A percentile compares a stretch with the other conserved stretches of the same genome.
These are phyloP conservation scores for Bos indicus DNA, from an alignment of 2,113 vertebrate genomes.

Conservation along the genomic window DNA sequence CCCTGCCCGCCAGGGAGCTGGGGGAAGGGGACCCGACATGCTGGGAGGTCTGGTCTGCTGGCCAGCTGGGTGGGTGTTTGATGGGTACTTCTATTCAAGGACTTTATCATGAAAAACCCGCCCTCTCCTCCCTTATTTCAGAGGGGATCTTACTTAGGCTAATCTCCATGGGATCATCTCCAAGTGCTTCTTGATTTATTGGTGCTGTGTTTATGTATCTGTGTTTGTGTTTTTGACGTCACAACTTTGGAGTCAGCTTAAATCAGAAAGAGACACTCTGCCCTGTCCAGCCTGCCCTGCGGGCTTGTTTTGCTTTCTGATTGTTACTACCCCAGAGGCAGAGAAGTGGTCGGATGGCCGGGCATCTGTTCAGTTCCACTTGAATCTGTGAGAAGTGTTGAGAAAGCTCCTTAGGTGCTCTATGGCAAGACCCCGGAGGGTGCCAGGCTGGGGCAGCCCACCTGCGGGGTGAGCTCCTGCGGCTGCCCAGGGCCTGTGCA, in stretches of 20 bases:
- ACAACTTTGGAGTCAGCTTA: not conserved
- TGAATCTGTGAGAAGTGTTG: not conserved
- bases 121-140: not conserved
- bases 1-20: rapidly evolving
- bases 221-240: not conserved
- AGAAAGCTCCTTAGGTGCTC: not conserved
- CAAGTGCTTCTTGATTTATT: not conserved
- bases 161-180: not conserved
- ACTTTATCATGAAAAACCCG: not conserved
- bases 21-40: not conserved
- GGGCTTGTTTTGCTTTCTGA: not conserved
- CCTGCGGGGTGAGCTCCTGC: no score
- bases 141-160: not conserved
- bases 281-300: not conserved
- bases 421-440: not conserved
- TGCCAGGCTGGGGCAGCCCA: not conserved
- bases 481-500: not conserved
- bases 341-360: not conserved
- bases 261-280: not conserved
- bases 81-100: slow-evolving; percentile 21
- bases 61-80: not conserved
- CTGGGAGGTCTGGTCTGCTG: not conserved
- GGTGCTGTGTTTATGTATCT: slow-evolving; percentile 50
- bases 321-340: not conserved
- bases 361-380: not conserved